Evolutionary conservation across 2,888 invertebrate species (phyloP).

Genomic region (Patella ulyssiponensis): DNA sequence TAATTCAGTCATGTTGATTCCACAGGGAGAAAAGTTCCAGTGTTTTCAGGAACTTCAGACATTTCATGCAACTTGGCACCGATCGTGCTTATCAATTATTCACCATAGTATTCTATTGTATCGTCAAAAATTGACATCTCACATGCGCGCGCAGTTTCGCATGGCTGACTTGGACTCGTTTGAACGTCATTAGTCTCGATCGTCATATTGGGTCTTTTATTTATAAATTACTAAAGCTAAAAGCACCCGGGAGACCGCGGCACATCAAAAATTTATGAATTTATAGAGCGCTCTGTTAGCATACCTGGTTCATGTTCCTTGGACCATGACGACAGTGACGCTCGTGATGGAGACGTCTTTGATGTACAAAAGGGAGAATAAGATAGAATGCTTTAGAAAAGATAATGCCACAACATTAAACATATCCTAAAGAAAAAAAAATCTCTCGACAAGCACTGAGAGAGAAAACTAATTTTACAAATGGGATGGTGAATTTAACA

Average conservation of each 20-base stretch:
- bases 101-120: neutral
- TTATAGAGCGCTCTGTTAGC: neutral
- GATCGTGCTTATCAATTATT: neutral
- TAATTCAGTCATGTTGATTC: neutral
- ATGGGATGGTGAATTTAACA: too few relatives aligned
- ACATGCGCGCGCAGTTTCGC: slow-evolving; percentile 5
- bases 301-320: neutral
- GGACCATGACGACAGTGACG: neutral
- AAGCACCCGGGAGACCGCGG: neutral
- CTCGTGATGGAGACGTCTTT: neutral
- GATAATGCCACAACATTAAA: too few relatives aligned
- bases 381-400: too few relatives aligned
- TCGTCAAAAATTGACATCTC: slow-evolving; percentile 4
- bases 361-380: neutral
- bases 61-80: slow-evolving; percentile 9
- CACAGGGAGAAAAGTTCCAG: neutral
- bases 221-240: slow-evolving; percentile 2
- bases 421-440: too few relatives aligned
- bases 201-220: neutral
- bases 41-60: neutral
- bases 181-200: slow-evolving; percentile 1
- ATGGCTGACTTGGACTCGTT: neutral
- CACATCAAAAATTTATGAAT: neutral
- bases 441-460: too few relatives aligned
- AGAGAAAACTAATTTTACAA: too few relatives aligned